Evolutionary conservation across 2,797 vertebrate genomes (phyloP), one percentile per base, ranked within the genome.

Genomic region (Gymnopithys bicolor): DNA sequence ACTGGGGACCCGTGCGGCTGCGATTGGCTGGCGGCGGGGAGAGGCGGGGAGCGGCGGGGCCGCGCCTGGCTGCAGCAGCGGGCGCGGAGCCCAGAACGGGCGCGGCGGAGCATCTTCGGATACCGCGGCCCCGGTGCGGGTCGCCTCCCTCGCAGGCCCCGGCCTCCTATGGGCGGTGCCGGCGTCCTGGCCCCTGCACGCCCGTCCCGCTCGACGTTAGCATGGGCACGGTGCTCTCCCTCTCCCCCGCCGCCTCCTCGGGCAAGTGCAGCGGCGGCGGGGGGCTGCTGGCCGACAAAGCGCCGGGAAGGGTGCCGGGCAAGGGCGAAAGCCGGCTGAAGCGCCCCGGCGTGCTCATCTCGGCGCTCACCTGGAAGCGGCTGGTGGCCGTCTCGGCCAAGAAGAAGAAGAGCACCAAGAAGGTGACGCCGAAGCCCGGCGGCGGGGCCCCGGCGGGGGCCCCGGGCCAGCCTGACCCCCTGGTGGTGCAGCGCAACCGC

Each of bases 161-260:
- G 74, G 59, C 77, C 67, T 87, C 77, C 70, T 93, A 91, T 87
- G 92, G 87, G 81, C 87, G 91, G 93, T 95, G 95, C 89, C 86
- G 91, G 81, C 49, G 48, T 12, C 45, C 53, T 73, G 45, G 91
- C 88, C 66, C 82, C 88, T 83, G 66, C 91, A 74, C 85, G 88
- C 95, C 93, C 53, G 91, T 93, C 91, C 80, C 89, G 89, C 84
- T 91, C 84, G 78, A 87, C 83, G 89, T 96, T 93, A 98, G 95
- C 96, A 99, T 99, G 99, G 99, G 99, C 75, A 99, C 99, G 87
- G 98, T 99, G 84, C 98, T 99, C 84, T 99, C 99, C 27, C 98
- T 99, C 77, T 99, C 98, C 23, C 98, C 99, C 53, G 94, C 98
- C 70, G 98, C 76, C 98, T 98, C 79, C 97, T 98, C 97, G 98